Base-by-base conservation (phyloP, 2,113 vertebrate species). In the Crotalus horridus region DNA sequence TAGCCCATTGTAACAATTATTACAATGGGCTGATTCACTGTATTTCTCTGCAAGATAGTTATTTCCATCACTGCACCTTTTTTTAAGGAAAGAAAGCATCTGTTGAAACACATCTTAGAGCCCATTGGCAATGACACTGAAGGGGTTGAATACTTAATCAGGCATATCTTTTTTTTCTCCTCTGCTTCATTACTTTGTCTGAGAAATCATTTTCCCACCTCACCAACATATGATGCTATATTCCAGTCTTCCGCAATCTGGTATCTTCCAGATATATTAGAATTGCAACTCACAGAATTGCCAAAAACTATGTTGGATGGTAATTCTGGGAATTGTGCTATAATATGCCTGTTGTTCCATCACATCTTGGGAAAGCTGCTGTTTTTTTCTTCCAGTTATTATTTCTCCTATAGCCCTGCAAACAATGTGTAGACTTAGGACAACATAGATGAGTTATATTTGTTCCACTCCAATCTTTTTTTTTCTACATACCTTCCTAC, bases 1-100 rank as follows among this genome's bases (percentile, higher is more conserved):
- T 48, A 94, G 55, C 90, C 74, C 7, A 6, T 10, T 8, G 54
- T 86, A 51, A 54, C 56, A 64, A 48, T 51, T 46, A 89, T 89
- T 89, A 86, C n/a, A 11, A 4, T n/a, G 5, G 12, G 33, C 46
- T 53, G 48, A 26, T 87, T 61, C n/a, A 55, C 26, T 33, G 51
- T 48, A 43, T 46, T 69, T 39, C 51, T 87, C 86, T 93, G 56
- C 43, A 89, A 86, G 89, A 85, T 81, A 87, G 89, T 90, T 90
- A 93, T 87, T 91, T 69, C 51, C 89, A 91, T 9, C 51, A 13
- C 11, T 69, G 12, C 4, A 43, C 23, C 43, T 64, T n/a, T 48
- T n/a, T 26, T 55, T 33, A 54, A 58, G 26, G 64, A 26, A 59
- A 24, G 23, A 85, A 89, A 87, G 69, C 21, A 88, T 89, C 43